A percentile compares a stretch with the other conserved stretches of the same genome.
phyloP scores from a whole-genome alignment of 1,140 invertebrate species.

The Hormaphis cornu region DNA sequence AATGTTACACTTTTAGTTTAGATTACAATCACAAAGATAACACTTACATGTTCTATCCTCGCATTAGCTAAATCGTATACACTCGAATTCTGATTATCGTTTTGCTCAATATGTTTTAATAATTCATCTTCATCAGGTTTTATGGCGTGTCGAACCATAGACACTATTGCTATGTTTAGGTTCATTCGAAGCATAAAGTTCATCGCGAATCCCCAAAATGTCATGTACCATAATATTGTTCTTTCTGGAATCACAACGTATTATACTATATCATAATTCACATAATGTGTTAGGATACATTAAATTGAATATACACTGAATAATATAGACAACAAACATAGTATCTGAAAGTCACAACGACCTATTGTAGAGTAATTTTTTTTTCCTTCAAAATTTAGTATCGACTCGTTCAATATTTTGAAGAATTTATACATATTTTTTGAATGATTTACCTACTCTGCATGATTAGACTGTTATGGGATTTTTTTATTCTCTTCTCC shows the following conservation, averaged over 20 bases:
- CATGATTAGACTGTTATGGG: neutral
- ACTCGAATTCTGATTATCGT: neutral
- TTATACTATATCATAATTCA: too few relatives aligned
- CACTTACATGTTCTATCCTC: neutral
- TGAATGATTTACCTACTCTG: conserved; percentile 12
- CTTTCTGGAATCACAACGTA: conserved; percentile 40
- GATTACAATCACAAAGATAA: neutral
- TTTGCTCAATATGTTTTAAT: neutral
- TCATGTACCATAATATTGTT: conserved; percentile 53
- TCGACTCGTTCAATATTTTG: neutral
- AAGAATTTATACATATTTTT: neutral
- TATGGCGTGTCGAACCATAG: conserved; percentile 54
- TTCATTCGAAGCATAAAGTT: conserved; percentile 76
- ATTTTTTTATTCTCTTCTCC: neutral
- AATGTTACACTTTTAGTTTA: neutral
- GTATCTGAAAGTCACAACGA: too few relatives aligned
- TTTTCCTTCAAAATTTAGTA: neutral
- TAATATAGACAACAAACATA: too few relatives aligned
- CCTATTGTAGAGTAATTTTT: too few relatives aligned
- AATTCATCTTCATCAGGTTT: neutral
- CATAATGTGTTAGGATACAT: too few relatives aligned
- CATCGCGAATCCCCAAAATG: conserved; percentile 62
- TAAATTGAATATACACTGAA: too few relatives aligned
- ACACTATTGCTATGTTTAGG: conserved; percentile 73
- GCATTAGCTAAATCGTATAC: neutral